Percentiles rank a stretch among this genome's conserved stretches.
phyloP scores from a whole-genome alignment of 2,113 vertebrate species.

The Stomatorhinus ivindoensis region DNA sequence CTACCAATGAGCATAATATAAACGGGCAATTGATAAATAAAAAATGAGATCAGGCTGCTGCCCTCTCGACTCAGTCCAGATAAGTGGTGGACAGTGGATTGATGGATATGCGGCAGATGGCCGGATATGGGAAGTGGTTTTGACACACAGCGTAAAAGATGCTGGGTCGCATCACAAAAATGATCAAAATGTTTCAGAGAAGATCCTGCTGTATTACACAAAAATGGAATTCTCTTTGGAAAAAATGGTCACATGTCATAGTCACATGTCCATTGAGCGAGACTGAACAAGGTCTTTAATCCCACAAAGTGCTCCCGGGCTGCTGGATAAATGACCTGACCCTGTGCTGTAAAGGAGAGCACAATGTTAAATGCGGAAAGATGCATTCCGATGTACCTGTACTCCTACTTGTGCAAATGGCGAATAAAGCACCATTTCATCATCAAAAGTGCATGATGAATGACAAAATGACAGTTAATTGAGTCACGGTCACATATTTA shows the following conservation, averaged over 20 bases:
- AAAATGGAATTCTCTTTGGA: not conserved
- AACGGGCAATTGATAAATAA: not conserved
- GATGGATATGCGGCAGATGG: not conserved
- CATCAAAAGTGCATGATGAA: not conserved
- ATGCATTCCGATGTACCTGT: not conserved
- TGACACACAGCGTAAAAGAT: not conserved
- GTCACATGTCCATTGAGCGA: not conserved
- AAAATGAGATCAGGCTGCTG: not conserved
- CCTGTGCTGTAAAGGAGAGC: not conserved
- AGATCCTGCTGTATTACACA: not conserved
- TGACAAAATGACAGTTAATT: not conserved
- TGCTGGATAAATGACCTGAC: not conserved
- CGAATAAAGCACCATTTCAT: not conserved
- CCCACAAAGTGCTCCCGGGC: not conserved
- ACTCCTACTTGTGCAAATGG: not conserved
- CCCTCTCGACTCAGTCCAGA: not conserved
- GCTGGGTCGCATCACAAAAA: not conserved
- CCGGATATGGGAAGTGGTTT: not conserved
- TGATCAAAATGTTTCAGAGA: not conserved
- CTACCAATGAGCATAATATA: not conserved
- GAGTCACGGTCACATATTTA: not conserved
- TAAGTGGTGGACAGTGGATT: not conserved
- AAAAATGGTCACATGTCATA: not conserved
- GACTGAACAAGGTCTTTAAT: not conserved
- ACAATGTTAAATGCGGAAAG: not conserved